Conservation (phyloP, 2,888 invertebrate genomes). For the Epinotia brunnichana region DNA sequence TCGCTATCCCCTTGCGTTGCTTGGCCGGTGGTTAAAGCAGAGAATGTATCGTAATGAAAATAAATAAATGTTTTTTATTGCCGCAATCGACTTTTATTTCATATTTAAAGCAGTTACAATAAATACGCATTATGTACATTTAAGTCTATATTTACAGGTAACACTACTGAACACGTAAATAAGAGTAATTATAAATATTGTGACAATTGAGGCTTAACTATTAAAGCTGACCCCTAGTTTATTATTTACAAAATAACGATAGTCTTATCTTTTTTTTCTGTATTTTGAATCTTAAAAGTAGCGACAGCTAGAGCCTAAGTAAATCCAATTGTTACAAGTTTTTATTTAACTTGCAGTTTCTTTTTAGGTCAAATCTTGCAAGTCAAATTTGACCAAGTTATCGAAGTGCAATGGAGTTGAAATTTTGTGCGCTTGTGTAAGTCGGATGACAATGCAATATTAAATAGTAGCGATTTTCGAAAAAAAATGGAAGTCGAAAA, state of each 20-base stretch:
- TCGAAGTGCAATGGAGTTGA: no score
- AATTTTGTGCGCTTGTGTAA: no score
- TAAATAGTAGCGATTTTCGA: no score
- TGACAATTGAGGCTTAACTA: constrained; percentile 54
- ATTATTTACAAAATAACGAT: constrained; percentile 49
- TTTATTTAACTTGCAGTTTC: no score
- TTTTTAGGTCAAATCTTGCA: no score
- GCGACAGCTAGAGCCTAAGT: no score
- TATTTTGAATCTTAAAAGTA: background rate
- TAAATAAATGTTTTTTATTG: constrained; percentile 81
- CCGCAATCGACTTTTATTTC: constrained; percentile 74
- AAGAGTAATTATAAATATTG: constrained; percentile 49
- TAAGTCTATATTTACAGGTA: constrained; percentile 55
- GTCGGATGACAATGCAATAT: no score
- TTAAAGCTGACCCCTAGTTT: constrained; percentile 70
- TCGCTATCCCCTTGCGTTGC: background rate
- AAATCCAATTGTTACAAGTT: no score
- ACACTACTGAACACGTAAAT: constrained; percentile 68
- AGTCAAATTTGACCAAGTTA: no score
- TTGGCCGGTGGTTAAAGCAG: background rate
- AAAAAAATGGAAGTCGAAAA: no score
- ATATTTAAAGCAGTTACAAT: constrained; percentile 69
- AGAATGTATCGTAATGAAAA: constrained; percentile 48
- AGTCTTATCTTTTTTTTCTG: background rate
- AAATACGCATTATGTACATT: constrained; percentile 60